Conservation (phyloP, 2,888 invertebrate genomes). For the Acrobasis suavella region DNA sequence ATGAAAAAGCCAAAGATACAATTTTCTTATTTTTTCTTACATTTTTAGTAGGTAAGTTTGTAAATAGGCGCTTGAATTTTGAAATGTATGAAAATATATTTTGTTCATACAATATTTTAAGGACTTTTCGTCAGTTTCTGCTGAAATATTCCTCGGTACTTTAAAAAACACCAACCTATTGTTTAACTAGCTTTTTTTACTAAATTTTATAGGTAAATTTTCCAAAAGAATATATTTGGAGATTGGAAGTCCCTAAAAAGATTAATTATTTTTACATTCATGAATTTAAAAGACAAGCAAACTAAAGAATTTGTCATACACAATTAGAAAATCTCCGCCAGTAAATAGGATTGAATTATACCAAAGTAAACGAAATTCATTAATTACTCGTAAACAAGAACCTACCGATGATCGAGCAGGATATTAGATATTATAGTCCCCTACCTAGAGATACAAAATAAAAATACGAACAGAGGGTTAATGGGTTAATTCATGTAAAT, state of each 20-base stretch:
- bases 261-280: too few species aligned
- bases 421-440: constrained; percentile 6
- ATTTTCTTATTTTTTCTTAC: neutral
- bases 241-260: too few species aligned
- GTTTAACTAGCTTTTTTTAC: too few species aligned
- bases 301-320: too few species aligned
- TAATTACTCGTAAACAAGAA: constrained; percentile 15
- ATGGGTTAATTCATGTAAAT: too few species aligned
- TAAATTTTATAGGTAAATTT: too few species aligned
- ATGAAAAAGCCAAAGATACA: neutral
- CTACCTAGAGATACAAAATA: neutral
- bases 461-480: neutral
- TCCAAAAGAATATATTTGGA: too few species aligned
- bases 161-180: too few species aligned
- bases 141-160: too few species aligned
- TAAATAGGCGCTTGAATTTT: neutral
- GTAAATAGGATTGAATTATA: neutral
- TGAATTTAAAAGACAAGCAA: too few species aligned
- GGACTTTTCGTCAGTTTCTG: too few species aligned
- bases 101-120: too few species aligned
- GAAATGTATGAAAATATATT: neutral
- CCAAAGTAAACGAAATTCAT: constrained; percentile 10
- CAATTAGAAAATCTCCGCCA: neutral
- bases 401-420: constrained; percentile 14
- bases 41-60: neutral